Base-by-base conservation (phyloP, 2,113 vertebrate genomes). In the Erythrolamprus reginae region DNA sequence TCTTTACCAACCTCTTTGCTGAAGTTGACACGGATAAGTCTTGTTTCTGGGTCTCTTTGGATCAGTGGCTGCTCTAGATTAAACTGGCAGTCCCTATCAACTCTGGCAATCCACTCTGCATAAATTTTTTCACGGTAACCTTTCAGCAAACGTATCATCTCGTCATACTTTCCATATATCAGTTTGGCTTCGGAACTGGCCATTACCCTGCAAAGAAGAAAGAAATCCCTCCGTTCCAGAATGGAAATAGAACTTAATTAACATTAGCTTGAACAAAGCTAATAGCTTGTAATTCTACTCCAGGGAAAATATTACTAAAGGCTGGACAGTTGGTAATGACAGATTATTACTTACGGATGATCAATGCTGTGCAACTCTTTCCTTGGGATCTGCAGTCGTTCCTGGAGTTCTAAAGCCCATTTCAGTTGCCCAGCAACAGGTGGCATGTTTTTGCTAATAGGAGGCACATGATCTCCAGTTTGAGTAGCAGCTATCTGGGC, bases 1-100 rank as follows among this genome's bases (percentile, higher is more conserved):
- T 83, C 0, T 47, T 84, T 85, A 93, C 97, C 0, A 0, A 98
- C 98, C 97, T 96, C 94, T n/a, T 65, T 96, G 95, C 91, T 97
- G 95, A 98, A 98, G 95, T 97, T 97, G 33, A 98, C 97, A 0
- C 52, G 93, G 90, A 98, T 94, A 33, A 97, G 77, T 17, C n/a
- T 38, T 0, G 93, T 93, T 26, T 0, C 0, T 0, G 88, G 83
- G 47, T 95, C 88, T 0, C 96, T 94, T 21, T 26, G 89, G 1
- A 98, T 94, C 48, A 98, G 88, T 0, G 97, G 97, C 91, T 98
- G 97, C 2, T 97, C 95, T 93, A 98, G 95, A 93, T 97, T 97
- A 94, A 97, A 96, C 47, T 50, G 90, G 56, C 97, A 98, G 13
- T 97, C 96, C 83, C 28, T 42, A 8, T 97, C 96, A 0, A 97